Base-by-base conservation (phyloP, 2,113 vertebrate genomes). In the Hippoglossus stenolepis region DNA sequence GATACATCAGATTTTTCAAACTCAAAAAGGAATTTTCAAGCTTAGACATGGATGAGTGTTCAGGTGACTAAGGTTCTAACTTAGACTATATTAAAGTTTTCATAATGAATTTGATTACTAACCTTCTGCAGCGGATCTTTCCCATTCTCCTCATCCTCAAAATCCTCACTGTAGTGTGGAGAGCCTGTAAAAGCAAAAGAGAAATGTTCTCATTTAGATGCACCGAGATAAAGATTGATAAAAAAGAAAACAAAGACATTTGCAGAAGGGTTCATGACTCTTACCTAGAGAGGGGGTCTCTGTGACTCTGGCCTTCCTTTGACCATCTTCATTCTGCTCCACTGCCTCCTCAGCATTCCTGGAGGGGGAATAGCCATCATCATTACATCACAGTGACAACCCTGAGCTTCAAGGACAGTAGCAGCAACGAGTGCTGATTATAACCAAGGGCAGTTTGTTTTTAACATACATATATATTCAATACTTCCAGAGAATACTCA, bases 121-220 rank as follows among this genome's bases (percentile, higher is more conserved):
- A 94, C 93, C 92, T 89, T 73, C 13, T 87, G 63, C 31, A 61
- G 56, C 23, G 31, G 75, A 62, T 88, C 77, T 9, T 80, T 85
- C 17, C 10, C n/a, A 45, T 91, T 91, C 23, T 89, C 87, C 17
- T 95, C 94, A 65, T 96, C 95, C 88, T 98, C 96, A 96, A 98
- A 98, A 88, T 98, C 96, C 45, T 97, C 96, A 86, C 96, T 98
- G 85, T 97, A 96, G 74, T 93, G 92, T 68, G 87, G 95, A 90
- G 87, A 94, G 85, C 40, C 90, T 78, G 83, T 11, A 5, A n/a
- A 14, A 38, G 38, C n/a, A 28, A 65, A 35, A 70, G 28, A 73
- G 28, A 43, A 61, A 59, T 13, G 20, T 35, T 1, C 13, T 43
- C 15, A 43, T 28, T 61, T 21, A 0, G 17, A 70, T 4, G 0